phyloP scores from a whole-genome alignment of 2,113 vertebrate species.

The Stegastes partitus region DNA sequence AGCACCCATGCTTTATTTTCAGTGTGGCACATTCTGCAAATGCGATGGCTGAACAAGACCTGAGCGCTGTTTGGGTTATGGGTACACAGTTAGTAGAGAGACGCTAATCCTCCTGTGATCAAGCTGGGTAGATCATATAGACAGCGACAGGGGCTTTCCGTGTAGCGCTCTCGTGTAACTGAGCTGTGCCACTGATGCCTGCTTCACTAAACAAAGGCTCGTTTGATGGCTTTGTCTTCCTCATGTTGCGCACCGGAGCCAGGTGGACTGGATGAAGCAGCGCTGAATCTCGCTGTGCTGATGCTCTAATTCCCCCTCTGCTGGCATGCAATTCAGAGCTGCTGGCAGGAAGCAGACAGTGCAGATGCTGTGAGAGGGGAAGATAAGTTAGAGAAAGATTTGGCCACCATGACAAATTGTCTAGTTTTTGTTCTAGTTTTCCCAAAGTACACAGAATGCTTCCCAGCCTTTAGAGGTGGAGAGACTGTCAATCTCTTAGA shows the following conservation, averaged over 20 bases:
- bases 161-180: constrained; percentile 39
- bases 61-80: too few relatives aligned
- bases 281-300: constrained; percentile 29
- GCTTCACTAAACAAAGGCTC: constrained; percentile 62
- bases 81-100: not conserved
- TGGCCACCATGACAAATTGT: not conserved
- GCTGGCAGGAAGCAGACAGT: too few relatives aligned
- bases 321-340: not conserved
- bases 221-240: constrained; percentile 55
- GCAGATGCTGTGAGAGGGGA: constrained; percentile 35
- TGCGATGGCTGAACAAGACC: not conserved
- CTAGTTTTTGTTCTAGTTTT: not conserved
- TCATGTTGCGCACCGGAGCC: constrained; percentile 25
- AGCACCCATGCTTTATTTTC: not conserved
- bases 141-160: constrained; percentile 5
- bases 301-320: not conserved
- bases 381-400: not conserved
- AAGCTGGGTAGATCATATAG: constrained; percentile 39
- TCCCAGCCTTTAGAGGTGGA: not conserved
- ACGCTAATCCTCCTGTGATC: constrained; percentile 16
- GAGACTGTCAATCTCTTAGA: too few relatives aligned
- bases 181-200: constrained; percentile 48
- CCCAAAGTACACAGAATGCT: not conserved
- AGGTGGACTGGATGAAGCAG: constrained; percentile 36
- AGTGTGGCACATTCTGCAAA: too few relatives aligned